Evolutionary conservation across 1,140 invertebrate species (phyloP), one percentile per base, ranked within the genome.

Genomic region (Drosophila kikkawai): DNA sequence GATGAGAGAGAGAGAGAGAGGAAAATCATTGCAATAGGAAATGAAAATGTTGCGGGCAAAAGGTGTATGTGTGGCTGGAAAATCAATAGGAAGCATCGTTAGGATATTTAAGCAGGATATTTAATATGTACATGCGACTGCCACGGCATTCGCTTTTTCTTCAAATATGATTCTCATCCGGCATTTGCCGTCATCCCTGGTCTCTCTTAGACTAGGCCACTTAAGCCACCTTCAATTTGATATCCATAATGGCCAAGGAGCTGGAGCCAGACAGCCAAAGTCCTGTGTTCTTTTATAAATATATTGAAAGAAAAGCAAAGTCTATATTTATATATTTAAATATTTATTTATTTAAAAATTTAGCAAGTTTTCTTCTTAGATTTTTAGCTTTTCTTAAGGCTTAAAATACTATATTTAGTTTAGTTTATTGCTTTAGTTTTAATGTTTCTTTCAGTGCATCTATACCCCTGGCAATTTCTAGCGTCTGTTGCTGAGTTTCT

Each of bases 91-190:
- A 85, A 85, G 69, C 81, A 56, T 64, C 51, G 55, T 37, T 29
- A 76, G 81, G 85, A 85, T 88, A 88, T 88, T 88, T 90, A 88
- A 85, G 85, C 85, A 88, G 85, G 85, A 90, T 85, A 88, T 90
- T 88, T 90, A 88, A 88, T 85, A 85, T 90, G 81, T 78, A 66
- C 37, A 39, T 36, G 41, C 37, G 22, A 39, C 59, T 42, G 59
- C 39, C 19, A 55, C 47, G 71, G 41, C 64, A 57, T 75, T 80
- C 44, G 56, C 37, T 57, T 42, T 42, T 29, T 12, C 12, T 9
- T 47, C 44, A 71, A 61, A 64, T 78, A 60, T 56, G 63, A 51
- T 74, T 67, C 55, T 56, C 69, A 36, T 36, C 48, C 67, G 51
- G 47, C 42, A 37, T 68, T 60, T 53, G 65, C 26, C 67, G 63